Conservation (phyloP, 2,113 vertebrate species). For the Osmerus eperlanus region DNA sequence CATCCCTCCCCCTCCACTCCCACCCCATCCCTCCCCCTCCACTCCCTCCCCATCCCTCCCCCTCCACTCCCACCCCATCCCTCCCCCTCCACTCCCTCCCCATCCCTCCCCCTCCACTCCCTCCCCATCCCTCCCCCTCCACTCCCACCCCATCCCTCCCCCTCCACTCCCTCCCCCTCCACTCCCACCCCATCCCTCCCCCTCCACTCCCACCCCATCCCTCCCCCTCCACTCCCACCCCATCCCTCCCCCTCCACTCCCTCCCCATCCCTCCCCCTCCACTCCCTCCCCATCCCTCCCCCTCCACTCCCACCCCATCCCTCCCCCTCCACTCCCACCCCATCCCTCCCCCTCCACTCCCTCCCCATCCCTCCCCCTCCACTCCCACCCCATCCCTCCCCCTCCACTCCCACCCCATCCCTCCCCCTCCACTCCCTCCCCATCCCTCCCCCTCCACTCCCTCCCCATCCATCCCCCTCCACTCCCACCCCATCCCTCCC, state of each 20-base stretch:
- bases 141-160: not conserved
- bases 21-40: not conserved
- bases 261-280: not conserved
- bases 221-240: not conserved
- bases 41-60: not conserved
- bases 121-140: not conserved
- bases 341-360: not conserved
- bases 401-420: not conserved
- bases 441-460: not conserved
- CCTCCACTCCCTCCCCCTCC: not conserved
- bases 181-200: not conserved
- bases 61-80: not conserved
- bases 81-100: not conserved
- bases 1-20: not conserved
- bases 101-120: not conserved
- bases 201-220: not conserved
- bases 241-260: not conserved
- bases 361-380: not conserved
- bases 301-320: not conserved
- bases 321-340: not conserved
- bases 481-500: no score
- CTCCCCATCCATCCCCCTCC: not conserved
- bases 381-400: no score
- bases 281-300: not conserved
- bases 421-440: not conserved